Percentiles rank a stretch among this genome's conserved stretches.
Evolutionary conservation across 1,140 invertebrate genomes (phyloP).

Genomic region (Vollenhovia emeryi): DNA sequence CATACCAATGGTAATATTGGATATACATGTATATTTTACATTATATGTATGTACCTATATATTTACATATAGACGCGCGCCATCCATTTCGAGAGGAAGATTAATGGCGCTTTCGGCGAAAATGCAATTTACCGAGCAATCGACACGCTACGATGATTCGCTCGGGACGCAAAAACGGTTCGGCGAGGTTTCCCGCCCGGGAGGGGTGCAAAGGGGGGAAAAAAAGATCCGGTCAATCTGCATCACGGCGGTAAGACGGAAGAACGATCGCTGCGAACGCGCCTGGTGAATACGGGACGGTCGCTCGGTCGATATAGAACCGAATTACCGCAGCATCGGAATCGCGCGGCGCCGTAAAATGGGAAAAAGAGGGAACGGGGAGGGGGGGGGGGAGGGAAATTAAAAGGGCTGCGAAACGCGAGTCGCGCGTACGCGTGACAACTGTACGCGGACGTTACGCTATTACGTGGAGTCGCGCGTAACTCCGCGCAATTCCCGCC

Average conservation of each 20-base stretch:
- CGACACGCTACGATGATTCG: slow-evolving; percentile 69
- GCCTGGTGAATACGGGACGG: background rate
- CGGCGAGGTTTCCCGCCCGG: slow-evolving; percentile 31
- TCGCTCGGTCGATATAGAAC: slow-evolving; percentile 6
- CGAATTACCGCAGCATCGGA: slow-evolving; percentile 13
- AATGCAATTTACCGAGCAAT: slow-evolving; percentile 71
- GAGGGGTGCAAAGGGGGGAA: background rate
- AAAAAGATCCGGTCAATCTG: slow-evolving; percentile 28
- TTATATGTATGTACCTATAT: background rate
- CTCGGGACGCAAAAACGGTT: slow-evolving; percentile 38
- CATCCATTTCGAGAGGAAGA: slow-evolving; percentile 57
- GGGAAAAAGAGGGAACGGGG: background rate
- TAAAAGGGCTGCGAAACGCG: background rate
- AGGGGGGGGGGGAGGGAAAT: background rate
- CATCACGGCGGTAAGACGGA: slow-evolving; percentile 35
- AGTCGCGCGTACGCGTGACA: background rate
- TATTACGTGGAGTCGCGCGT: slow-evolving; percentile 52
- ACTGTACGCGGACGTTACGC: slow-evolving; percentile 33
- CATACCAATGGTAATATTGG: slow-evolving; percentile 35
- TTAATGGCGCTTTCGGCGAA: slow-evolving; percentile 69
- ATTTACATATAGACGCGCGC: slow-evolving; percentile 33
- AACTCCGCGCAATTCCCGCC: slow-evolving; percentile 50
- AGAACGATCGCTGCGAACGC: slow-evolving; percentile 30
- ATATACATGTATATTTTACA: background rate
- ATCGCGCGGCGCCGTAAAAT: background rate